phyloP scores from a whole-genome alignment of 2,888 invertebrate species.

The Chaetoderma sp. region DNA sequence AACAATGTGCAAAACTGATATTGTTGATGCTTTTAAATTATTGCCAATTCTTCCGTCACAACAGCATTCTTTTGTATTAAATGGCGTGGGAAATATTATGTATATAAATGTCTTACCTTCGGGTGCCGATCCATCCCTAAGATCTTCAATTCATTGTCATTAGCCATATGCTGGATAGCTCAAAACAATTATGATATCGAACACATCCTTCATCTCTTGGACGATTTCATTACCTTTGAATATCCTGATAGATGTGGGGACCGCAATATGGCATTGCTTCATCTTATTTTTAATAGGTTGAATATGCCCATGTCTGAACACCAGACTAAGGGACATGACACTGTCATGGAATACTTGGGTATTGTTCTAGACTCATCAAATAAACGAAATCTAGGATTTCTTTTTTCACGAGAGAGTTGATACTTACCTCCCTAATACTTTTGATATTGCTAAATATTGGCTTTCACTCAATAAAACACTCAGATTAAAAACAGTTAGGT shows the following conservation, averaged over 20 bases:
- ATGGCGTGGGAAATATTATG: conserved; percentile 12
- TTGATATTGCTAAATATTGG: no score
- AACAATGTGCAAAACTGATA: conserved; percentile 30
- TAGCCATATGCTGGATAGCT: conserved; percentile 19
- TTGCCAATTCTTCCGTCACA: conserved; percentile 1
- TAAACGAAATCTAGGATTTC: no score
- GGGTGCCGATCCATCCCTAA: conserved; percentile 15
- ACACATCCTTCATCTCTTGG: conserved; percentile 17
- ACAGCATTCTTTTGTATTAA: conserved; percentile 9
- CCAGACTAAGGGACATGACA: conserved; percentile 25
- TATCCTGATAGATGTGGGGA: background rate
- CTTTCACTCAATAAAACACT: no score
- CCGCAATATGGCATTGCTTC: conserved; percentile 10
- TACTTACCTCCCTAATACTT: no score
- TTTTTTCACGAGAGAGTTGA: no score
- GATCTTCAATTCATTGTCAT: conserved; percentile 17
- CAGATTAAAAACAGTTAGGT: no score
- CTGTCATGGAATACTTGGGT: conserved; percentile 30
- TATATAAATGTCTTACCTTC: conserved; percentile 16
- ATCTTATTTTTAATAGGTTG: conserved; percentile 10
- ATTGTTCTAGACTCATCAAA: conserved; percentile 25
- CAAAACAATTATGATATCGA: conserved; percentile 3
- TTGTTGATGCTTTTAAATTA: conserved; percentile 19
- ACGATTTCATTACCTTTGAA: conserved; percentile 26
- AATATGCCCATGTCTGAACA: conserved; percentile 23